Evolutionary conservation across 2,888 invertebrate species (phyloP).

Genomic region (Fragum whitleyi): DNA sequence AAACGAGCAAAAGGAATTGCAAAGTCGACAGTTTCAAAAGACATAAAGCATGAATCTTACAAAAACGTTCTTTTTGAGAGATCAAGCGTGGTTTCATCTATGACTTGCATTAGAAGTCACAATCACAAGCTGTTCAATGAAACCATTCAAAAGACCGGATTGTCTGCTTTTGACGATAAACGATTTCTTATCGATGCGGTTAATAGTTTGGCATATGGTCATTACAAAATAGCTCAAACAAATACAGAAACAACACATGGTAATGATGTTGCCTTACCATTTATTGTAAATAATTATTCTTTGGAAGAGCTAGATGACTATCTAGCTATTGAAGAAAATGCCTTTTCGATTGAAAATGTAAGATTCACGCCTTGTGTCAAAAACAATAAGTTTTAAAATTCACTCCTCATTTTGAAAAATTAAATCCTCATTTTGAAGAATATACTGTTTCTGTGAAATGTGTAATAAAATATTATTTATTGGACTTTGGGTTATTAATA

Average conservation of each 20-base stretch:
- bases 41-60: conserved; percentile 20
- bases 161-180: conserved; percentile 41
- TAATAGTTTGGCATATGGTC: conserved; percentile 27
- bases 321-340: not conserved
- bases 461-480: too few relatives aligned
- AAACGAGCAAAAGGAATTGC: conserved; percentile 22
- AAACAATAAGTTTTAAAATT: too few relatives aligned
- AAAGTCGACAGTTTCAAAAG: conserved; percentile 9
- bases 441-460: too few relatives aligned
- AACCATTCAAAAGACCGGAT: conserved; percentile 28
- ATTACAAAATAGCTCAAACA: conserved; percentile 17
- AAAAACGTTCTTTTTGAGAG: conserved; percentile 30
- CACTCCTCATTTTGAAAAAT: too few relatives aligned
- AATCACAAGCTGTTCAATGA: conserved; percentile 24
- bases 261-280: not conserved
- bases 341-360: not conserved
- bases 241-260: not conserved
- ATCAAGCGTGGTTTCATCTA: conserved; percentile 13
- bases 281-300: not conserved
- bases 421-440: too few relatives aligned
- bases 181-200: conserved; percentile 18
- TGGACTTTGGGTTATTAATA: too few relatives aligned
- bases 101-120: conserved; percentile 29
- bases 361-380: not conserved
- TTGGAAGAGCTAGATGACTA: not conserved